Evolutionary conservation across 2,888 invertebrate genomes (phyloP).

Genomic region (Cyclophora punctaria): DNA sequence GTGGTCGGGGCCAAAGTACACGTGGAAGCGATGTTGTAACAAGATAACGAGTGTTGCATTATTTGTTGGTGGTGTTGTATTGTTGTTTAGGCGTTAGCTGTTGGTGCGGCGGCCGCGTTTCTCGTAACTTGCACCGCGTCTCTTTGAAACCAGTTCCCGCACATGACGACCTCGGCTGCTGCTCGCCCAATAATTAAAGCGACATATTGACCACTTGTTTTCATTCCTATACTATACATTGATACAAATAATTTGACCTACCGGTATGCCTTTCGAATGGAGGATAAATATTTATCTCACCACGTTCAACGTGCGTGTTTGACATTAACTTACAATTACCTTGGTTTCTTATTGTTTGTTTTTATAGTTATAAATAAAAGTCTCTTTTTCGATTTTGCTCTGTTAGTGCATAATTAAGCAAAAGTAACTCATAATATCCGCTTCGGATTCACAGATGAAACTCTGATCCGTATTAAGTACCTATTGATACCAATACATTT

Average conservation of each 20-base stretch:
- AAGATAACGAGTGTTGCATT: no score
- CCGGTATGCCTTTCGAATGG: conserved; percentile 41
- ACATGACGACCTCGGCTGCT: conserved; percentile 63
- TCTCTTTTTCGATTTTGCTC: no score
- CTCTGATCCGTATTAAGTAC: no score
- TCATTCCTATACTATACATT: conserved; percentile 44
- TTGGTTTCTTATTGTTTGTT: no score
- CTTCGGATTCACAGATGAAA: no score
- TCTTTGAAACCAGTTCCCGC: conserved; percentile 66
- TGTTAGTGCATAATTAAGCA: no score
- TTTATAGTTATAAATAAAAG: no score
- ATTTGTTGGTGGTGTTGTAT: no score
- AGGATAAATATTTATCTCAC: conserved; percentile 32
- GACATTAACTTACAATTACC: neutral
- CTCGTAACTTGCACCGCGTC: conserved; percentile 40
- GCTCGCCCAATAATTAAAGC: conserved; percentile 63
- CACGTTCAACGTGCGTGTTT: conserved; percentile 34
- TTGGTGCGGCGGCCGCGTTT: conserved; percentile 20
- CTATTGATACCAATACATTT: no score
- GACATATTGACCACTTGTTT: conserved; percentile 65
- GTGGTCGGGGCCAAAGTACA: conserved; percentile 19
- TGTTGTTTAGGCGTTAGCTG: no score
- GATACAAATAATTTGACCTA: conserved; percentile 48
- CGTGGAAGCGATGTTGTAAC: conserved; percentile 16
- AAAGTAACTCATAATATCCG: no score